Evolutionary conservation across 2,888 invertebrate species (phyloP).

Genomic region (Mylabris sibirica): DNA sequence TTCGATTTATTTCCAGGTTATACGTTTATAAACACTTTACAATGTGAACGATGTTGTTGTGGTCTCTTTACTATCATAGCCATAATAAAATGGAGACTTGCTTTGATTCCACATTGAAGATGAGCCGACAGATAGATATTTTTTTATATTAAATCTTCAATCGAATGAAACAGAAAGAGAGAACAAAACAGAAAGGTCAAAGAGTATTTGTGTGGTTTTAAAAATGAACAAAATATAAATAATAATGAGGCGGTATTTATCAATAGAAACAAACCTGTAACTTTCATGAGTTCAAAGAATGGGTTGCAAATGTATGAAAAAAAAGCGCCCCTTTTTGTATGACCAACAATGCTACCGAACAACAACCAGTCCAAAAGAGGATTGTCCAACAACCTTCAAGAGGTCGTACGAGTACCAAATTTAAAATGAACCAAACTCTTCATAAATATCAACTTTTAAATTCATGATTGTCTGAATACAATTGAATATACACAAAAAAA

Average conservation of each 20-base stretch:
- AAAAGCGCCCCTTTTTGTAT: neutral
- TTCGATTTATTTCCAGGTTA: slow-evolving; percentile 45
- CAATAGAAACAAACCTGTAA: slow-evolving; percentile 3
- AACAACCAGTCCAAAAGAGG: slow-evolving; percentile 21
- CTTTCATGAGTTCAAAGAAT: slow-evolving; percentile 11
- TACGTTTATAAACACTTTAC: slow-evolving; percentile 42
- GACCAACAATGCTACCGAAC: slow-evolving; percentile 10
- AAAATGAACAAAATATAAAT: slow-evolving; percentile 8
- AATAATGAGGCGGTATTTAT: slow-evolving; percentile 12
- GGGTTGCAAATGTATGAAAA: neutral
- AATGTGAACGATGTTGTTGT: slow-evolving; percentile 17
- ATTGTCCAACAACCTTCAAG: slow-evolving; percentile 29
- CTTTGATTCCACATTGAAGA: neutral
- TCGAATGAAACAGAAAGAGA: neutral
- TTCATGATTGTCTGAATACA: neutral
- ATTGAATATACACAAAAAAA: neutral
- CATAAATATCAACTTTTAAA: neutral
- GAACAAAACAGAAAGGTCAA: neutral
- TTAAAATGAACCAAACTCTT: slow-evolving; percentile 13
- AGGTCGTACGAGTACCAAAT: slow-evolving; percentile 29
- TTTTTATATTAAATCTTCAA: neutral
- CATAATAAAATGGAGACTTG: slow-evolving; percentile 21
- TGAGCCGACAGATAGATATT: slow-evolving; percentile 8
- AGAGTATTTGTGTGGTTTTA: neutral
- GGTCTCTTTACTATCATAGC: slow-evolving; percentile 14